Evolutionary conservation across 2,888 invertebrate species (phyloP).

Genomic region (Erebia aethiops): DNA sequence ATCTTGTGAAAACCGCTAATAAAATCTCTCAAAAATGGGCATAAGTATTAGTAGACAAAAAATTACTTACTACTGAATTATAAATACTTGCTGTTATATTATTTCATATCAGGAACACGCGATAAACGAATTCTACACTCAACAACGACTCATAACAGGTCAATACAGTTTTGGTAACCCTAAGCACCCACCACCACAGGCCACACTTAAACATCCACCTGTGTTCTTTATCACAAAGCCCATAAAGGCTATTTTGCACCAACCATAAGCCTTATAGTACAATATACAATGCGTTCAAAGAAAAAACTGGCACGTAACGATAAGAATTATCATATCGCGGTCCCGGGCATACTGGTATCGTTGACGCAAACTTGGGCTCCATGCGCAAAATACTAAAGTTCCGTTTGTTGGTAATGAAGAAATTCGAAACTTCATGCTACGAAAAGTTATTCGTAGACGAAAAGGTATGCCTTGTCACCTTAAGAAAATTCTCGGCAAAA

Average conservation of each 20-base stretch:
- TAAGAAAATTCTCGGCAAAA: neutral
- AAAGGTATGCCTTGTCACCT: too few species aligned
- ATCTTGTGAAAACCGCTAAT: too few species aligned
- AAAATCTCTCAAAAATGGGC: too few species aligned
- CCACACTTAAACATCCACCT: constrained; percentile 33
- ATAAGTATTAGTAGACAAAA: too few species aligned
- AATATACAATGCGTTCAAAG: constrained; percentile 49
- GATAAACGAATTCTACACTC: neutral
- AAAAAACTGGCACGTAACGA: constrained; percentile 63
- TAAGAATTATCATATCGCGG: constrained; percentile 63
- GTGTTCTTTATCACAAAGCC: constrained; percentile 23
- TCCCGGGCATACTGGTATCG: constrained; percentile 52
- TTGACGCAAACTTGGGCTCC: constrained; percentile 29
- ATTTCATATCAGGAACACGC: neutral
- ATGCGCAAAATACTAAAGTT: neutral
- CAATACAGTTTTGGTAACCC: constrained; percentile 33
- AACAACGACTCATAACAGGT: constrained; percentile 2
- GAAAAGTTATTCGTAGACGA: too few species aligned
- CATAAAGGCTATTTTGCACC: constrained; percentile 26
- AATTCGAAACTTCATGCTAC: neutral
- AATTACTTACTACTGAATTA: too few species aligned
- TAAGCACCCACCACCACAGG: constrained; percentile 56
- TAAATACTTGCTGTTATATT: too few species aligned
- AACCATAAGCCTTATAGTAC: constrained; percentile 24
- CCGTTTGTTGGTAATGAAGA: neutral